Evolutionary conservation across 2,113 vertebrate genomes (phyloP), one percentile per base, ranked within the genome.

Genomic region (Siniperca knerii): DNA sequence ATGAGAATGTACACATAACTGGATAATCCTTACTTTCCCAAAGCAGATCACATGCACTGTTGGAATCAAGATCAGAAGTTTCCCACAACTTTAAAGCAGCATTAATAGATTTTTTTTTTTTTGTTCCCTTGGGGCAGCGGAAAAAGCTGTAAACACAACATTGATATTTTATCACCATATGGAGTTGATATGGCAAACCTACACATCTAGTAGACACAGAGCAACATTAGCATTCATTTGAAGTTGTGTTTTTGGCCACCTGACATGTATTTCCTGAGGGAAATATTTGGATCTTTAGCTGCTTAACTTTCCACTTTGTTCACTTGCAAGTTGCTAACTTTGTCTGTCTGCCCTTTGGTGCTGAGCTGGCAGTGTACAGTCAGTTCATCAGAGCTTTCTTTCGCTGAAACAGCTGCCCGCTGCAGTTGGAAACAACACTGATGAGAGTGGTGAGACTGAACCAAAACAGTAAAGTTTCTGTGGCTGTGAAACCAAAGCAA

Each of bases 21-120:
- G 37, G 33, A 76, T 76, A 82, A 89, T 65, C 71, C 62, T 9
- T 66, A 21, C 8, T 79, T 81, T 50, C 7, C 35, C 15, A 82
- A 68, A 66, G 75, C 60, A 29, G 40, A 67, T 91, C 77, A 81
- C 70, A 81, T 69, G 73, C 25, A 37, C 29, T 15, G 58, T 7
- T 83, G 60, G 77, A 71, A 85, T 77, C 25, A n/a, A 81, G 44
- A 69, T 73, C 16, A 18, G 44, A 21, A 62, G 82, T 82, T 84
- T 1, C 54, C 10, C 29, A 71, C 50, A 65, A 1, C 12, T 72
- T 75, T 65, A 52, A 68, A 82, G 64, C 40, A 40, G 25, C 54
- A 21, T 5, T n/a, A 2, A 1, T 8, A 40, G 33, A 54, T 37
- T 35, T 15, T 44, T 44, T 40, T 44, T 40, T 40, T 52, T 70